Evolutionary conservation across 2,113 vertebrate genomes (phyloP).

Genomic region (Mustelus asterias): DNA sequence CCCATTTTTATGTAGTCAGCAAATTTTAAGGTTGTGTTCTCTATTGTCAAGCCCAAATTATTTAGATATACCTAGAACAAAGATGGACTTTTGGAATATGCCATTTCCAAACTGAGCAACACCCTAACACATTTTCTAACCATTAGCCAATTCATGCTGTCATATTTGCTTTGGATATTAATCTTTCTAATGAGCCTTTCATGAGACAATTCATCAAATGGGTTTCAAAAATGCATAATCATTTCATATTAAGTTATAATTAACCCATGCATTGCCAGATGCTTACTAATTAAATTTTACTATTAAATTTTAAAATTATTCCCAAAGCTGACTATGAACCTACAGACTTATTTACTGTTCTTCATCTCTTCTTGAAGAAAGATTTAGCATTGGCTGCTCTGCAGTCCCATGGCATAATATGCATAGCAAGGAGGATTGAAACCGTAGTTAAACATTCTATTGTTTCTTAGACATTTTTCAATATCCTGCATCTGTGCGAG

Average conservation of each 20-base stretch:
- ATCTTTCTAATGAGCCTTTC: neutral
- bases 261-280: neutral
- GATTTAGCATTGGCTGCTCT: neutral
- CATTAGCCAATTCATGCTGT: neutral
- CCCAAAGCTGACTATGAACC: neutral
- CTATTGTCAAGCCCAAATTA: neutral
- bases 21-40: neutral
- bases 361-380: neutral
- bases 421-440: neutral
- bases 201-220: neutral
- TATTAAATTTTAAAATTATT: neutral
- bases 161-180: neutral
- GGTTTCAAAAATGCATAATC: neutral
- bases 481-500: neutral
- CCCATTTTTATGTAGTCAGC: neutral
- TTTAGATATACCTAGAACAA: neutral
- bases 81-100: neutral
- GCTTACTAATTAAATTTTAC: neutral
- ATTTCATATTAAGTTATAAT: neutral
- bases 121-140: neutral
- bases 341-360: neutral
- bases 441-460: neutral
- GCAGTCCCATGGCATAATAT: neutral
- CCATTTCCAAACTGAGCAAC: neutral
- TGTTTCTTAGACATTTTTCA: neutral